These are phyloP conservation scores for Cenopis cana DNA, from an alignment of 2,888 invertebrate genomes.

Conservation along the genomic window DNA sequence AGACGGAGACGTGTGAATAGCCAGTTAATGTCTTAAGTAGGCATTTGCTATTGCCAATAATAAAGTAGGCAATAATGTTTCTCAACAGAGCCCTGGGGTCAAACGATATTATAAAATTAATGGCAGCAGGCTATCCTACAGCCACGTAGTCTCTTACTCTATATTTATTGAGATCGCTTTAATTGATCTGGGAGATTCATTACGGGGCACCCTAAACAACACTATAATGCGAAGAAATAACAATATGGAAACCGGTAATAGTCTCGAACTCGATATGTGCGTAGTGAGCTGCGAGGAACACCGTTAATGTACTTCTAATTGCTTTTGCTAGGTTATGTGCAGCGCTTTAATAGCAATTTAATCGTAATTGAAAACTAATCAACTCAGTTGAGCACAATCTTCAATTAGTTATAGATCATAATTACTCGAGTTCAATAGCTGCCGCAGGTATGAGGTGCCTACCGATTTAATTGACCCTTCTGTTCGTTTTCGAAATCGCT, in stretches of 20 bases:
- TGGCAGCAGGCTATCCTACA: constrained; percentile 28
- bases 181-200: constrained; percentile 40
- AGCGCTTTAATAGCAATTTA: constrained; percentile 62
- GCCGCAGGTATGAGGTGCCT: constrained; percentile 41
- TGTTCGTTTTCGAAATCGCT: constrained; percentile 50
- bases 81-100: constrained; percentile 35
- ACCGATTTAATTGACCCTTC: constrained; percentile 54
- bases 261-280: constrained; percentile 51
- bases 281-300: constrained; percentile 57
- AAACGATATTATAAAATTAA: constrained; percentile 35
- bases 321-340: constrained; percentile 58
- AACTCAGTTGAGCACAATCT: constrained; percentile 59
- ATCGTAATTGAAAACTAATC: constrained; percentile 71
- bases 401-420: constrained; percentile 65
- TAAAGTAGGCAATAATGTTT: constrained; percentile 26
- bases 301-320: constrained; percentile 61
- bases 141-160: constrained; percentile 6
- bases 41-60: constrained; percentile 8
- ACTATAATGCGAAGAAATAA: constrained; percentile 42
- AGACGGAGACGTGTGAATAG: constrained; percentile 7
- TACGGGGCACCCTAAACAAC: constrained; percentile 25
- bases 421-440: constrained; percentile 54
- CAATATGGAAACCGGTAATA: constrained; percentile 48
- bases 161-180: constrained; percentile 33
- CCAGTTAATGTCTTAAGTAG: neutral